Evolutionary conservation across 2,888 invertebrate genomes (phyloP), one percentile per base, ranked within the genome.

Genomic region (Tortrix viridana): DNA sequence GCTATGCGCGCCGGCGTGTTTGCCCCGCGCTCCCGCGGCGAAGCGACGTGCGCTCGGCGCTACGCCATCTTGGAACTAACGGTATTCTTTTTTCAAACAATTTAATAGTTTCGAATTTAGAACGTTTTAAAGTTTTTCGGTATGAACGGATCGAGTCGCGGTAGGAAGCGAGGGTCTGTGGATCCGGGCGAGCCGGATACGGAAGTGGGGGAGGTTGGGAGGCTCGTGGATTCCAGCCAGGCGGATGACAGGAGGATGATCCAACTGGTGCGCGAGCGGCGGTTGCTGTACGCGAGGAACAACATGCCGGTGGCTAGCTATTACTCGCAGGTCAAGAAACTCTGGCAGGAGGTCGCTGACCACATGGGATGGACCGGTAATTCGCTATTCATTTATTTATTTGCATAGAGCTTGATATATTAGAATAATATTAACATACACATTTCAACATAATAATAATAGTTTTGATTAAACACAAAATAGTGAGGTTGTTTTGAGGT

Each of bases 221-320:
- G 86, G 67, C 77, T 85, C 73, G 84, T 89, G 77, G 88, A 89
- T 76, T 80, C 77, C 64, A 79, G 80, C 71, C 88, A 89, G 80
- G 90, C 89, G 44, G 91, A 89, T 73, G 91, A 91, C 80, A 83
- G 89, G 56, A 80, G 79, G 66, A 81, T 91, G 77, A 91, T 91
- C 74, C 74, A 74, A 56, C 79, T 90, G 74, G 91, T 91, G 79
- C 81, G 82, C 72, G 85, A 73, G 74, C 84, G 90, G 54, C 82
- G 79, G 54, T 76, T 89, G 78, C 80, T 91, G 74, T 91, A 86
- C 79, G 88, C 90, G 70, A 80, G 91, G 57, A 88, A 83, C 81
- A 89, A 86, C 77, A 84, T 90, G 87, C 90, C 91, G 55, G 89
- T 90, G 37, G 91, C 91, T 67, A 88, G 86, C 76, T 88, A 87